Base-by-base conservation (phyloP, 2,888 invertebrate species). In the Andrena dorsata region DNA sequence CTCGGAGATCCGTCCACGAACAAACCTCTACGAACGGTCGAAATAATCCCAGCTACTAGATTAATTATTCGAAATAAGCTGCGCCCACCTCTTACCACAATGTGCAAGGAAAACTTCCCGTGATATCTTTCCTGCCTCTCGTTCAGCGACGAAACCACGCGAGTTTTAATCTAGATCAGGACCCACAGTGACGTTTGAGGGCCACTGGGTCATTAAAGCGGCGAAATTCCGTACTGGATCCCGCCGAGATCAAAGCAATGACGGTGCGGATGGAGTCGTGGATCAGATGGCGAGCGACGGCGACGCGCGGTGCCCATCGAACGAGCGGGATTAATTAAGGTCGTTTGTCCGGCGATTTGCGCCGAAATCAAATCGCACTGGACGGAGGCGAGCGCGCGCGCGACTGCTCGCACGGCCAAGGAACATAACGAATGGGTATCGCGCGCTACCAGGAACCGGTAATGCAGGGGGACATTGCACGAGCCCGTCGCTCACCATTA, bases 331-430 rank as follows among this genome's bases (percentile, higher is more conserved):
- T 92, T 92, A 93, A 93, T 93, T 91, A 91, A 91, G 89, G 89
- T 92, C 92, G 91, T 93, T 93, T 93, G 93, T 92, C 87, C 90
- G 86, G 85, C 89, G 90, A 90, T 86, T 87, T 85, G 86, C 88
- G 88, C 86, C 83, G 82, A 89, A 90, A 90, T 92, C 88, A 90
- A 92, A 92, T 92, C 90, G 91, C 85, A 85, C 83, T 78, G 89
- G 90, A 86, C 79, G 82, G 65, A 66, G 41, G 41, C 41, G 80
- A 81, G 76, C n/a, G 64, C 30, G 63, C 30, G 74, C 69, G 16
- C 68, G 80, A 53, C 66, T 16, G 63, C 69, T 32, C 69, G 61
- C 58, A n/a, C 61, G 68, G 75, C 86, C 89, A 91, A 91, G 90
- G 88, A 90, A 89, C 88, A 85, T 91, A 90, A 92, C 90, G 89